Percentiles rank a stretch among this genome's conserved stretches.
Evolutionary conservation across 2,113 vertebrate species (phyloP).

Genomic region (Labeo catla): DNA sequence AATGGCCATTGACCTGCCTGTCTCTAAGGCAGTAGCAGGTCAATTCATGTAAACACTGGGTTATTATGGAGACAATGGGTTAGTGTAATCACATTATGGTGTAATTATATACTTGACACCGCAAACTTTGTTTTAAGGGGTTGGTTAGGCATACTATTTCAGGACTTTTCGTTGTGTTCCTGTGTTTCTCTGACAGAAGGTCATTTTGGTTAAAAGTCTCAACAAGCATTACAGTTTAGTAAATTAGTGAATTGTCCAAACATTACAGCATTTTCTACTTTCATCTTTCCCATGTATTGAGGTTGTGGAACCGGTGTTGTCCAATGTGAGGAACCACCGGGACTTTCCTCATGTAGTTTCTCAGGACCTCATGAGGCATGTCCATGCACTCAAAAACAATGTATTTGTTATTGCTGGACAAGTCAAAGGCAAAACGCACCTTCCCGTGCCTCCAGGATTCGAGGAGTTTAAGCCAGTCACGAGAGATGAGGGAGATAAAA

Average conservation of each 20-base stretch:
- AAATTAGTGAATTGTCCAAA: not conserved
- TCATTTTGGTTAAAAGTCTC: conserved; percentile 62
- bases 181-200: conserved; percentile 61
- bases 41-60: conserved; percentile 69
- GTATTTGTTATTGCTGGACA: conserved; percentile 82
- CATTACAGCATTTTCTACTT: conserved; percentile 62
- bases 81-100: not conserved
- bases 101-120: conserved; percentile 52
- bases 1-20: conserved; percentile 38
- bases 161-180: not conserved
- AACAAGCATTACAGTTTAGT: conserved; percentile 32
- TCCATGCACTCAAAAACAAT: conserved; percentile 77
- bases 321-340: conserved; percentile 80
- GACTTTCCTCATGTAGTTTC: conserved; percentile 84
- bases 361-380: conserved; percentile 79
- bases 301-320: conserved; percentile 85
- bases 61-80: conserved; percentile 70
- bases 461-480: conserved; percentile 76
- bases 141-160: not conserved
- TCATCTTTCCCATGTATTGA: conserved; percentile 66
- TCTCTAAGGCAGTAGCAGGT: conserved; percentile 51
- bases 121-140: not conserved
- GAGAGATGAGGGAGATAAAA: conserved; percentile 66
- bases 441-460: conserved; percentile 80
- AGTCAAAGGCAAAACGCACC: conserved; percentile 85